A percentile compares a stretch with the other conserved stretches of the same genome.
Conservation (phyloP, 2,113 vertebrate species). For the Tricholaema leucomelas region DNA sequence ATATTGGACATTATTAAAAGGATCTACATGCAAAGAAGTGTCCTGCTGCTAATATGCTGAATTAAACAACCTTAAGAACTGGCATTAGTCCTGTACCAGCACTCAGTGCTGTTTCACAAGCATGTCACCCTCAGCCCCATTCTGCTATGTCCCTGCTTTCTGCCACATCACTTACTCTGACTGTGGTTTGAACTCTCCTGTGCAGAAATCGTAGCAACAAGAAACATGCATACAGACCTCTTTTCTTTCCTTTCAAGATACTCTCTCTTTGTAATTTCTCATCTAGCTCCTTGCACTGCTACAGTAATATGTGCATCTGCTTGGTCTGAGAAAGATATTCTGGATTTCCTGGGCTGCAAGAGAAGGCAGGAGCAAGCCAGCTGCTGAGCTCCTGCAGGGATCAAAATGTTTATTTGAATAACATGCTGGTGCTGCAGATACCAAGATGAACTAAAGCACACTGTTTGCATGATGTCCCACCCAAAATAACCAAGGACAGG, state of each 20-base stretch:
- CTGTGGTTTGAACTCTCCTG: neutral
- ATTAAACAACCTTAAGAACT: neutral
- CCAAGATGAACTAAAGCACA: neutral
- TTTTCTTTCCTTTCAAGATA: neutral
- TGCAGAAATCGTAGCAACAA: neutral
- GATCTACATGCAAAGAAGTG: neutral
- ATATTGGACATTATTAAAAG: constrained; percentile 15
- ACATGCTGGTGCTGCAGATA: neutral
- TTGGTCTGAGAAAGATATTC: neutral
- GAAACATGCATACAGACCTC: rapidly evolving
- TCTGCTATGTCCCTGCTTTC: neutral
- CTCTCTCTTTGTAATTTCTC: neutral
- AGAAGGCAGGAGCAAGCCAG: neutral
- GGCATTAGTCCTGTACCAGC: neutral
- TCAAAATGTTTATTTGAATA: neutral
- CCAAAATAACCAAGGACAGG: neutral
- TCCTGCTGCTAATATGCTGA: neutral
- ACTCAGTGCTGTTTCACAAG: neutral
- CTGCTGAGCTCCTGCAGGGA: neutral
- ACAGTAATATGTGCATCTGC: neutral
- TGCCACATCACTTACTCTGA: neutral
- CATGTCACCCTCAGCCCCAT: neutral
- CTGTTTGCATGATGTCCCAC: neutral
- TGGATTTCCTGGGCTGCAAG: neutral
- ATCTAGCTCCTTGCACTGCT: neutral